Evolutionary conservation across 2,797 vertebrate genomes (phyloP).

Genomic region (Potorous gilbertii): DNA sequence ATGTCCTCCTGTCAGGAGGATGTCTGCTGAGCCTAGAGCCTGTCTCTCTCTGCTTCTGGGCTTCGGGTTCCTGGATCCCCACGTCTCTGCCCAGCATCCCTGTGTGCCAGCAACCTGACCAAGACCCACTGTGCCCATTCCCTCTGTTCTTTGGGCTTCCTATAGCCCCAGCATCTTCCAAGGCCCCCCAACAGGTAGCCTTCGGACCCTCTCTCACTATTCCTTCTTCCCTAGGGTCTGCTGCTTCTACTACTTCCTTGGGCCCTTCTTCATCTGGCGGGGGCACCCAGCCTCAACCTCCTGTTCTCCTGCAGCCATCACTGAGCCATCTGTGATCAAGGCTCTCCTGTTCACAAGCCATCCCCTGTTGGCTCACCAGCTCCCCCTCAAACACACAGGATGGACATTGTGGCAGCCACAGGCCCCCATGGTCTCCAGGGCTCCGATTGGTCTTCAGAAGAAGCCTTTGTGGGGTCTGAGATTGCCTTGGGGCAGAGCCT

Average conservation of each 20-base stretch:
- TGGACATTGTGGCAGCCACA: not conserved
- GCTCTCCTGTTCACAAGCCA: not conserved
- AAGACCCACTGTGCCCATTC: not conserved
- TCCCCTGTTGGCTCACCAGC: no score
- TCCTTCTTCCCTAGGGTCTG: not conserved
- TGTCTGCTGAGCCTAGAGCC: not conserved
- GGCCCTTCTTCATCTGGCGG: not conserved
- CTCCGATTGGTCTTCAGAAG: not conserved
- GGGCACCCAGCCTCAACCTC: not conserved
- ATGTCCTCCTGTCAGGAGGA: not conserved
- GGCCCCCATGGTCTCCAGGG: not conserved
- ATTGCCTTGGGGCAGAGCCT: not conserved
- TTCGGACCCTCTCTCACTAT: not conserved
- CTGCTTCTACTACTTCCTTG: not conserved
- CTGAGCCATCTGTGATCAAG: not conserved
- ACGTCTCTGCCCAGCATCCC: no score
- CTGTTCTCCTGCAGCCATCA: not conserved
- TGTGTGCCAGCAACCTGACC: not conserved
- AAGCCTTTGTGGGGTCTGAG: not conserved
- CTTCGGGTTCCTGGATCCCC: not conserved
- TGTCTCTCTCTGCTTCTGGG: not conserved
- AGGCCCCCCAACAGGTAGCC: not conserved
- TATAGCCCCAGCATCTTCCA: not conserved
- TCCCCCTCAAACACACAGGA: not conserved
- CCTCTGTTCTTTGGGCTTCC: not conserved